phyloP scores from a whole-genome alignment of 2,888 invertebrate genomes.

The Nomada lathburiana region DNA sequence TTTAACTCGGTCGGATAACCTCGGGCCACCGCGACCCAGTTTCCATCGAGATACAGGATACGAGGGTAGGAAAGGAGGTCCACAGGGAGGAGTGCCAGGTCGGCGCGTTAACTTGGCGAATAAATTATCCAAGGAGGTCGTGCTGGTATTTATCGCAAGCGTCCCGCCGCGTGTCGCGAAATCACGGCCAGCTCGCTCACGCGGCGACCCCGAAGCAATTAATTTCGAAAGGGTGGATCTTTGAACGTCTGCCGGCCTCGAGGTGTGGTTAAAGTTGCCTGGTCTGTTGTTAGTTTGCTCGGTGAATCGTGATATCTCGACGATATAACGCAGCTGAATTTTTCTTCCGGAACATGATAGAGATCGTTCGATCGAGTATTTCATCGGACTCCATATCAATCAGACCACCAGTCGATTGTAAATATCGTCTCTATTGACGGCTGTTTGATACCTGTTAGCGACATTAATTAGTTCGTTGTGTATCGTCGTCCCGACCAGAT shows the following conservation, averaged over 20 bases:
- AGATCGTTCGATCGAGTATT: neutral
- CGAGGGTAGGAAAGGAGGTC: slow-evolving; percentile 19
- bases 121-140: slow-evolving; percentile 58
- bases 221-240: slow-evolving; percentile 24
- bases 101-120: slow-evolving; percentile 55
- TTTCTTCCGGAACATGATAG: too few relatives aligned
- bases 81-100: slow-evolving; percentile 54
- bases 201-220: slow-evolving; percentile 39
- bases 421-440: neutral
- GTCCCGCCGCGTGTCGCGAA: slow-evolving; percentile 38
- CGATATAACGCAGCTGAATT: too few relatives aligned
- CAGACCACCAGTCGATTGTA: neutral
- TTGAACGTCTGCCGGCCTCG: neutral
- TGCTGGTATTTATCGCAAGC: slow-evolving; percentile 57
- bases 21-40: slow-evolving; percentile 56
- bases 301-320: neutral
- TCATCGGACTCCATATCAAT: neutral
- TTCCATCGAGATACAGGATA: slow-evolving; percentile 47
- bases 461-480: slow-evolving; percentile 37
- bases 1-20: slow-evolving; percentile 50
- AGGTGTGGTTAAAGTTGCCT: neutral
- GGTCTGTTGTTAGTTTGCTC: neutral
- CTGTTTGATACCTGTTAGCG: slow-evolving; percentile 18
- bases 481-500: neutral
- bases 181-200: slow-evolving; percentile 34